These are phyloP conservation scores for Cydia amplana DNA, from an alignment of 1,140 invertebrate species.

Conservation along the genomic window DNA sequence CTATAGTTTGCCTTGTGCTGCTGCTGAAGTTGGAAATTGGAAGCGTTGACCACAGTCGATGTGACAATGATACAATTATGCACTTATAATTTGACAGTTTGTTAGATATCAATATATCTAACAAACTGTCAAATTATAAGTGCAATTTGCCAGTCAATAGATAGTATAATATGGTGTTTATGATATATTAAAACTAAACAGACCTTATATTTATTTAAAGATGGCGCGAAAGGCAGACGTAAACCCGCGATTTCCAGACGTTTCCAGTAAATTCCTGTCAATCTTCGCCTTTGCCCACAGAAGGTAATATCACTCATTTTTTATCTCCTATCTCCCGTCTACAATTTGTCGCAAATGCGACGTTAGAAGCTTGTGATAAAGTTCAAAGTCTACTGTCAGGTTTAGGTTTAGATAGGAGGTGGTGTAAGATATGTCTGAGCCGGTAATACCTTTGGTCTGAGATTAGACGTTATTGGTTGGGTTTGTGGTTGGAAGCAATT, in stretches of 20 bases:
- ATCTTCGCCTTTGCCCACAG: slow-evolving; percentile 20
- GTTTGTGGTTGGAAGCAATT: slow-evolving; percentile 26
- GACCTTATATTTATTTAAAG: neutral
- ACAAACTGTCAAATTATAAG: too few relatives aligned
- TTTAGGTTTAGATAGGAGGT: neutral
- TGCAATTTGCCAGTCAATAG: too few relatives aligned
- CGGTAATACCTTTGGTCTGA: slow-evolving; percentile 3
- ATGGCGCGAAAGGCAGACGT: neutral
- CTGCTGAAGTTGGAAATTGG: too few relatives aligned
- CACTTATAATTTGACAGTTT: too few relatives aligned
- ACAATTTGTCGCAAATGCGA: neutral
- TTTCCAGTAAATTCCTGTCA: slow-evolving; percentile 17
- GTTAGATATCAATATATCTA: too few relatives aligned
- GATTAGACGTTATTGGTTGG: slow-evolving; percentile 25
- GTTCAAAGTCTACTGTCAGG: neutral
- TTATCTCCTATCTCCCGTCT: neutral
- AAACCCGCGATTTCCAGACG: neutral
- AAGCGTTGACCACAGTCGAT: too few relatives aligned
- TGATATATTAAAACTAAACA: too few relatives aligned
- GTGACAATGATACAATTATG: too few relatives aligned
- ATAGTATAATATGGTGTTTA: too few relatives aligned
- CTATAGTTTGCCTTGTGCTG: too few relatives aligned
- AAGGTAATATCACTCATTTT: neutral
- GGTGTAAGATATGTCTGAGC: slow-evolving; percentile 18
- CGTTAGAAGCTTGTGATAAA: neutral